A percentile compares a stretch with the other conserved stretches of the same genome.
Evolutionary conservation across 2,113 vertebrate species (phyloP).

Genomic region (Megaptera novaeangliae): DNA sequence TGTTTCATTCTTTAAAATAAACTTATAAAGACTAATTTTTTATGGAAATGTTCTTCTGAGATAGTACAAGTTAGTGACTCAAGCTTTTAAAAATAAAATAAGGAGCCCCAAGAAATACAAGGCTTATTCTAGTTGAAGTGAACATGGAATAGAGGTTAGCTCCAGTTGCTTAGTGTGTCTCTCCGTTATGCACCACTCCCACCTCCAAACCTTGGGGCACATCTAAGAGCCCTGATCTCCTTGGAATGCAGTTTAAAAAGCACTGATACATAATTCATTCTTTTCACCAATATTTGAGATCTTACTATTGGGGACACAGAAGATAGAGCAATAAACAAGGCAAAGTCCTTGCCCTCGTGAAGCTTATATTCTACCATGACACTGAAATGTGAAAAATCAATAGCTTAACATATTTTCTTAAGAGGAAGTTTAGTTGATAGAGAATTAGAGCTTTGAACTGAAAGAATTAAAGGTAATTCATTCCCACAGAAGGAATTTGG

Average conservation of each 20-base stretch:
- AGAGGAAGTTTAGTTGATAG: background rate
- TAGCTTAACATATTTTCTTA: background rate
- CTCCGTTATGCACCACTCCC: background rate
- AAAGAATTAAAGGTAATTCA: background rate
- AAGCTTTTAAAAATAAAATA: conserved; percentile 7
- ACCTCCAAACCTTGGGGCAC: background rate
- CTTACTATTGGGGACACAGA: background rate
- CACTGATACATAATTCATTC: background rate
- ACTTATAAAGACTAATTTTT: background rate
- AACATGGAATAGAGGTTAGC: background rate
- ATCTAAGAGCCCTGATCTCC: background rate
- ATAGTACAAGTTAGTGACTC: background rate
- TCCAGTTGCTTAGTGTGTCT: background rate
- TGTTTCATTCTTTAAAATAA: conserved; percentile 15
- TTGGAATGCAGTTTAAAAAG: background rate
- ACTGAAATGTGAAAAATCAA: background rate
- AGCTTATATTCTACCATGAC: background rate
- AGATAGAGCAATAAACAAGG: background rate
- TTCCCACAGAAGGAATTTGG: background rate
- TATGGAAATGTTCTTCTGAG: background rate
- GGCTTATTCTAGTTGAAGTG: background rate
- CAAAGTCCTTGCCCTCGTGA: background rate
- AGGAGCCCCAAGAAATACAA: background rate
- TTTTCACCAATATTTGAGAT: background rate
- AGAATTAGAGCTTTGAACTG: background rate